Percentiles rank a stretch among this genome's conserved stretches.
Conservation (phyloP, 23 tunicate species). For the Ciona savignyi region DNA sequence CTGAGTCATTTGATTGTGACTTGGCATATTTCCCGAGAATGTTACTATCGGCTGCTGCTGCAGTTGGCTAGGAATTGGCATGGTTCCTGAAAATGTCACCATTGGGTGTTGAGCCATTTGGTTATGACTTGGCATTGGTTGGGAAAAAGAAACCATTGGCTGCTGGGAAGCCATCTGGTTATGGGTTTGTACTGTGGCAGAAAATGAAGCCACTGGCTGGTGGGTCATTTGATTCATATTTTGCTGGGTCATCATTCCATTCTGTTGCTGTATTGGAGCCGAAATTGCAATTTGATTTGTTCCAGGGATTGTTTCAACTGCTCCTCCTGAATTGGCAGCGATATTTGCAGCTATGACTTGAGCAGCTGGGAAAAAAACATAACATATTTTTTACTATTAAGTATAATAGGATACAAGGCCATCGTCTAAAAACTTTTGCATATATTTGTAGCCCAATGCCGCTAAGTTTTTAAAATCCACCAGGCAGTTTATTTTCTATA, state of each 20-base stretch:
- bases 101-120: constrained; percentile 41
- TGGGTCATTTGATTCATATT: constrained; percentile 36
- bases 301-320: constrained; percentile 43
- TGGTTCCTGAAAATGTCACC: constrained; percentile 30
- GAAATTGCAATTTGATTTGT: constrained; percentile 36
- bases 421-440: too few species aligned
- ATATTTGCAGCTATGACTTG: constrained; percentile 65
- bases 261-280: constrained; percentile 26
- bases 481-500: too few species aligned
- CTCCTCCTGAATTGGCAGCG: constrained; percentile 38
- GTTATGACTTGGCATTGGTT: constrained; percentile 17
- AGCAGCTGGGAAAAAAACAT: constrained; percentile 15
- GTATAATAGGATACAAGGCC: too few species aligned
- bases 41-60: constrained; percentile 31
- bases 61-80: constrained; percentile 29
- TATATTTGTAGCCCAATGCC: too few species aligned
- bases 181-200: constrained; percentile 25
- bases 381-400: too few species aligned
- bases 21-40: constrained; percentile 27
- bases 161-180: constrained; percentile 45
- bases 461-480: too few species aligned
- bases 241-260: constrained; percentile 20
- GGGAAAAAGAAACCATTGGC: constrained; percentile 34
- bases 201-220: constrained; percentile 51
- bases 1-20: constrained; percentile 29